Evolutionary conservation across 2,113 vertebrate genomes (phyloP).

Genomic region (Himantopus leucocephalus): DNA sequence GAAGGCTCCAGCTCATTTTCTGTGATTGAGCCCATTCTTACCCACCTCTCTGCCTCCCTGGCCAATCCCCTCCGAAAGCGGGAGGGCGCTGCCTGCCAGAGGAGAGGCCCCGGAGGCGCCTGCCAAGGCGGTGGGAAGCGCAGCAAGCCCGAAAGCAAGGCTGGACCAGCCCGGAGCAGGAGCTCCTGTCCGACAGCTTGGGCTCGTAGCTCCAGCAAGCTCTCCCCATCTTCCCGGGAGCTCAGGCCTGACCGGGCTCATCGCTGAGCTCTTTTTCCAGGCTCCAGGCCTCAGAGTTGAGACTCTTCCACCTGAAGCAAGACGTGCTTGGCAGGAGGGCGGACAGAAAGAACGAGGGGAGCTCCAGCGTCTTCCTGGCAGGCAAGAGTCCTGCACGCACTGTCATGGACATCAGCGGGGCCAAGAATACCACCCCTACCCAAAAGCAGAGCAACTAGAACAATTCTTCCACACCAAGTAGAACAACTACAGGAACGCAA

Average conservation of each 20-base stretch:
- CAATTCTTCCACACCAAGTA: neutral
- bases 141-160: neutral
- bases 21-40: neutral
- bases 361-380: neutral
- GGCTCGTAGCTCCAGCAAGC: neutral
- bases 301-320: neutral
- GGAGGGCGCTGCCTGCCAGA: neutral
- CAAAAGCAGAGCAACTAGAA: neutral
- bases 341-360: accelerated
- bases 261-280: neutral
- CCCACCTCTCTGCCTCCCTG: neutral
- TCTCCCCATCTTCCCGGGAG: neutral
- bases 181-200: neutral
- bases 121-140: neutral
- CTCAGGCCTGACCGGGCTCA: neutral
- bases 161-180: neutral
- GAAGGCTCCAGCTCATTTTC: neutral
- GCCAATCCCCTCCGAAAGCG: neutral
- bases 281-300: neutral
- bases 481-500: neutral
- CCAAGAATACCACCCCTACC: neutral
- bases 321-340: neutral
- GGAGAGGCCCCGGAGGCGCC: neutral
- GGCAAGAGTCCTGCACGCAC: neutral
- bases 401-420: accelerated